Percentiles rank a stretch among this genome's conserved stretches.
Conservation (phyloP, 2,888 invertebrate genomes). For the Agonum fuliginosum region DNA sequence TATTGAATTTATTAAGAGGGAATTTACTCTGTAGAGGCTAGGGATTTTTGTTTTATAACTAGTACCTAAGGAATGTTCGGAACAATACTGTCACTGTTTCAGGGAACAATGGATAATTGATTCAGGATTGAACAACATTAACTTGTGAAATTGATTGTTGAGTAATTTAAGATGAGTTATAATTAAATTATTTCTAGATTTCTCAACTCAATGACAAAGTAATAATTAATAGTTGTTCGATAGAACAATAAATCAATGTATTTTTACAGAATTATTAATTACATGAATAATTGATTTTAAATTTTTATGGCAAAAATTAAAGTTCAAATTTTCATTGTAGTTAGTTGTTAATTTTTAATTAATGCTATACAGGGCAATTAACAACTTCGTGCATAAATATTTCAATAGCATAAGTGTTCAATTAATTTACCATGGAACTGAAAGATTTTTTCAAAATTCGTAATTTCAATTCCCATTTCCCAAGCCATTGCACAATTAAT, state of each 20-base stretch:
- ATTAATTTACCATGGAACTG: no score
- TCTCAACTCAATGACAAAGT: conserved; percentile 2
- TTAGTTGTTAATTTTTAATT: no score
- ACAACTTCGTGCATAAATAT: no score
- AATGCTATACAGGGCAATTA: no score
- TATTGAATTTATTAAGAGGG: not conserved
- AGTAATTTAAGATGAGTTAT: conserved; percentile 20
- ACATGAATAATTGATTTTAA: not conserved
- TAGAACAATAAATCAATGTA: not conserved
- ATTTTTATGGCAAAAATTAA: no score
- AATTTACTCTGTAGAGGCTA: not conserved
- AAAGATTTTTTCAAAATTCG: no score
- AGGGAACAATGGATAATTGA: conserved; percentile 30
- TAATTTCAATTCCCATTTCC: no score
- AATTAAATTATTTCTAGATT: not conserved
- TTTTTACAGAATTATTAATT: not conserved
- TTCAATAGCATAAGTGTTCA: no score
- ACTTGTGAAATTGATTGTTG: conserved; percentile 34
- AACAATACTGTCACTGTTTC: conserved; percentile 41
- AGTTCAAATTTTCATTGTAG: no score
- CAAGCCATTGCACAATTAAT: no score
- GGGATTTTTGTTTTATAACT: not conserved
- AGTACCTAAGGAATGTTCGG: conserved; percentile 1
- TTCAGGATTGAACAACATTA: conserved; percentile 22
- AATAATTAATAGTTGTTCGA: conserved; percentile 20